Percentiles rank a stretch among this genome's conserved stretches.
Conservation (phyloP, 92 coral and sea anemone species). For the Porites evermanni region DNA sequence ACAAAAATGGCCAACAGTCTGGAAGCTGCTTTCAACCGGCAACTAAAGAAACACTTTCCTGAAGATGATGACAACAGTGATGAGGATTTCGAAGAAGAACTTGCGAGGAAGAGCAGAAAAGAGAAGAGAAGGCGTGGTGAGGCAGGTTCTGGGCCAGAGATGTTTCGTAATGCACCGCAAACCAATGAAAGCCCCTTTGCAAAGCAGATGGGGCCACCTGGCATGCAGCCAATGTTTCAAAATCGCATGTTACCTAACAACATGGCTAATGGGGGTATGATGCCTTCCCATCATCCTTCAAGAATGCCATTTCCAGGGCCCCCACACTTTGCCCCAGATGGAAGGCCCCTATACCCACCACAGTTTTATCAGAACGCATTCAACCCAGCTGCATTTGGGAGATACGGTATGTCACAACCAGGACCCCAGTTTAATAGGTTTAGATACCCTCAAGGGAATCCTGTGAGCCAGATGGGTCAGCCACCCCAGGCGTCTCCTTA, state of each 20-base stretch:
- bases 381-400: conserved; percentile 76
- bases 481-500: conserved; percentile 37
- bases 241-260: conserved; percentile 65
- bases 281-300: conserved; percentile 69
- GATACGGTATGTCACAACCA: conserved; percentile 68
- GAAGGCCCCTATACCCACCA: conserved; percentile 86
- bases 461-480: conserved; percentile 65
- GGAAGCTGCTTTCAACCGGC: conserved; percentile 95
- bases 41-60: conserved; percentile 96
- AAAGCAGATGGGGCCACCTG: conserved; percentile 22
- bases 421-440: conserved; percentile 76
- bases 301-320: conserved; percentile 73
- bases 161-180: neutral
- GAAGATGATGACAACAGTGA: conserved; percentile 98
- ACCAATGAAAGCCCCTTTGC: conserved; percentile 17
- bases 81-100: conserved; percentile 98
- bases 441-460: conserved; percentile 64
- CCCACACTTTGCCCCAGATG: conserved; percentile 85
- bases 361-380: conserved; percentile 89
- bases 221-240: conserved; percentile 58
- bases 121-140: conserved; percentile 60
- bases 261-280: conserved; percentile 79
- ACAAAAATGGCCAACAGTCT: conserved; percentile 95
- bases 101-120: conserved; percentile 78
- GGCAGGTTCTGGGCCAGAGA: neutral